A percentile compares a stretch with the other conserved stretches of the same genome.
Conservation (phyloP, 2,888 invertebrate genomes). For the Tethea ocularis region DNA sequence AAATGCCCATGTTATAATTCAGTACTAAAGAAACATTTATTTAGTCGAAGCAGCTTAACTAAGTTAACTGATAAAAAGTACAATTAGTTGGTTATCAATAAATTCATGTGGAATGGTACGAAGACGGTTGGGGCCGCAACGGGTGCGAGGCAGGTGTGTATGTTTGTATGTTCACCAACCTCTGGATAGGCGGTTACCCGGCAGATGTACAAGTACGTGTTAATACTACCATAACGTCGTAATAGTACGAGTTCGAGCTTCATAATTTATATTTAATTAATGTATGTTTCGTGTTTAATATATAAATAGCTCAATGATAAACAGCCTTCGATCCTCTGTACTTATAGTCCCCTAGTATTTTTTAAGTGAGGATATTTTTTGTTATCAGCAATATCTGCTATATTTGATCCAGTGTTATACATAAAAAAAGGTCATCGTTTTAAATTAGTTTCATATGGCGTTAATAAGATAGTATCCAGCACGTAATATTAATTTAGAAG, state of each 20-base stretch:
- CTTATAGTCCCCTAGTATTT: neutral
- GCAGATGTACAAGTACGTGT: slow-evolving; percentile 7
- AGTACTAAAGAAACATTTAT: too few relatives aligned
- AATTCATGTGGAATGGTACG: slow-evolving; percentile 9
- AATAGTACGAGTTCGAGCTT: neutral
- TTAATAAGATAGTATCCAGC: neutral
- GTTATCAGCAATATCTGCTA: too few relatives aligned
- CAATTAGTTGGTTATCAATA: slow-evolving; percentile 21
- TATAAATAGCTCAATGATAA: neutral
- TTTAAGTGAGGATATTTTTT: neutral
- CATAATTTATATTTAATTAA: neutral
- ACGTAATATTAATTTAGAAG: slow-evolving; percentile 19
- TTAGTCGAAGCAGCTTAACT: neutral
- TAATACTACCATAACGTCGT: slow-evolving; percentile 6
- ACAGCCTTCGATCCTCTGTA: neutral
- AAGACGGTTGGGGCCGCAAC: slow-evolving; percentile 35
- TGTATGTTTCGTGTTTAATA: neutral
- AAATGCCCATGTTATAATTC: too few relatives aligned
- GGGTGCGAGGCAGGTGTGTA: slow-evolving; percentile 25
- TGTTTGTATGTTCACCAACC: neutral
- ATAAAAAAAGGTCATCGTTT: neutral
- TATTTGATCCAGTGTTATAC: too few relatives aligned
- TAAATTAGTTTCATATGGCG: neutral
- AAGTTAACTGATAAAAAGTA: slow-evolving; percentile 14
- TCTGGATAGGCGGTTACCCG: slow-evolving; percentile 3